Evolutionary conservation across 2,113 vertebrate species (phyloP).

Genomic region (Callithrix jacchus): DNA sequence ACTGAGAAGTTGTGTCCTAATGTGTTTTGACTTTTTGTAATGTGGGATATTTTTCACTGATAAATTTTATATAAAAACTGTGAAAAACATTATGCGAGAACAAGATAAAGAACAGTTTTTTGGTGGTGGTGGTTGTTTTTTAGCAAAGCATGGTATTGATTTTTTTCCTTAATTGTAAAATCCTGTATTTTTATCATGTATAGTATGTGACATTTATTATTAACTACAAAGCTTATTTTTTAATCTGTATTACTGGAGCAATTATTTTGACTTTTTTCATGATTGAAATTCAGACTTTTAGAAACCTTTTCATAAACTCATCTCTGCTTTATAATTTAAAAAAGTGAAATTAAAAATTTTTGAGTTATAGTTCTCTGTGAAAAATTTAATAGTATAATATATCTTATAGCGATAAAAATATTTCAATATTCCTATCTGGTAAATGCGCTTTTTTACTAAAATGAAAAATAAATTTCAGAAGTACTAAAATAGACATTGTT

Average conservation of each 20-base stretch:
- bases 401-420: not conserved
- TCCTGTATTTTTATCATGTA: not conserved
- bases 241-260: slow-evolving; percentile 17
- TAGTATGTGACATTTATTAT: not conserved
- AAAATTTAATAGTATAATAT: not conserved
- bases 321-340: not conserved
- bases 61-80: slow-evolving; percentile 52
- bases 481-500: slow-evolving; percentile 28
- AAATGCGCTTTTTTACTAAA: not conserved
- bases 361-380: not conserved
- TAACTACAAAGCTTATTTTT: slow-evolving; percentile 26
- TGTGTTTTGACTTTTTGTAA: not conserved
- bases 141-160: not conserved
- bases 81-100: not conserved
- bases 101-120: not conserved
- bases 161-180: slow-evolving; percentile 13
- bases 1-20: not conserved
- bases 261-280: slow-evolving; percentile 43
- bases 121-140: too few species aligned
- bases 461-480: slow-evolving; percentile 31
- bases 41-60: slow-evolving; percentile 7
- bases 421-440: not conserved
- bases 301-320: not conserved
- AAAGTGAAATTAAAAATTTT: not conserved
- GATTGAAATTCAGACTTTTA: slow-evolving; percentile 2